Base-by-base conservation (phyloP, 2,113 vertebrate species). In the Notothenia coriiceps region DNA sequence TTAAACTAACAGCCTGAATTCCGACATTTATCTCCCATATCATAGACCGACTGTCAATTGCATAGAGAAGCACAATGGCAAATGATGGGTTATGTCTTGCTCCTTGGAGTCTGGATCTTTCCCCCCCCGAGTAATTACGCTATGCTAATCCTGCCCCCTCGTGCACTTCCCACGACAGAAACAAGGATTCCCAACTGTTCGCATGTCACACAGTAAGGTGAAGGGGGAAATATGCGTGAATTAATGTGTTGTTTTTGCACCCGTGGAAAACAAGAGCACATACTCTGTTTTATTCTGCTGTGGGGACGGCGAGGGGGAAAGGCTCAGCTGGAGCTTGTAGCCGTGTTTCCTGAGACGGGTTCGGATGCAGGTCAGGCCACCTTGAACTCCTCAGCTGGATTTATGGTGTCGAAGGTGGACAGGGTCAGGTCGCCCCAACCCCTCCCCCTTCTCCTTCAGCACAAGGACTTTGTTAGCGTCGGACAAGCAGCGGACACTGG, bases 1-100 rank as follows among this genome's bases (percentile, higher is more conserved):
- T 93, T 94, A 88, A 94, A 91, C 92, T 89, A 94, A 94, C 92
- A 87, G 86, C 88, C 90, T 80, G 89, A 90, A 91, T 93, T 92
- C 91, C 67, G 74, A 88, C 90, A 91, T 93, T 94, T 93, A 94
- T 94, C 91, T 92, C 86, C 83, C 76, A 81, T 93, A 94, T 93
- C 90, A 81, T 79, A 84, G 86, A 84, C 80, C 73, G 76, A 67
- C 91, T 87, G 90, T 88, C 92, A 88, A 78, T 89, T 77, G 81
- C 83, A 77, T 20, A 47, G 77, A 83, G 83, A 40, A 88, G 88
- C 80, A 91, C 88, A 90, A 91, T 92, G 92, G 86, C 83, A 93
- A 92, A 95, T 93, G 90, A 88, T 69, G 80, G 85, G 85, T 88
- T 93, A 89, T 86, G 85, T 94, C 90, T 91, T 84, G 86, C 88